phyloP scores from a whole-genome alignment of 2,888 invertebrate species.

The Hermaeophaga mercurialis region DNA sequence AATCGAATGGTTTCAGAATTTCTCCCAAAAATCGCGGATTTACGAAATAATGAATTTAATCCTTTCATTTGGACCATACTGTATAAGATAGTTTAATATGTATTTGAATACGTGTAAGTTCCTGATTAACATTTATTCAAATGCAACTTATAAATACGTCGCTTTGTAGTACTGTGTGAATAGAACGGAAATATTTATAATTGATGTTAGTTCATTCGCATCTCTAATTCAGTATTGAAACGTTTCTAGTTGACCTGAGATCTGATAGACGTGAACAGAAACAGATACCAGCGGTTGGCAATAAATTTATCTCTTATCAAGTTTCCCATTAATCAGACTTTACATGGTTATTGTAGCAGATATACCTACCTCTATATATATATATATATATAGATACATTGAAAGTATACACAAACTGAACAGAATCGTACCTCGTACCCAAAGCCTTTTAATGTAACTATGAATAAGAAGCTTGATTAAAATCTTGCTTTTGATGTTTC shows the following conservation, averaged over 20 bases:
- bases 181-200: not conserved
- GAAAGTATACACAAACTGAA: conserved; percentile 6
- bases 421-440: conserved; percentile 2
- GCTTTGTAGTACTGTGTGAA: no score
- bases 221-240: conserved; percentile 46
- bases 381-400: no score
- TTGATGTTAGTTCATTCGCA: conserved; percentile 15
- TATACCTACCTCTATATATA: no score
- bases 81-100: no score
- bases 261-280: conserved; percentile 47
- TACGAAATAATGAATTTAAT: no score
- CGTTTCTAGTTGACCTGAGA: conserved; percentile 44
- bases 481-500: not conserved
- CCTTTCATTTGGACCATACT: no score
- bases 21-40: no score
- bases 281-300: conserved; percentile 44
- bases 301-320: conserved; percentile 46
- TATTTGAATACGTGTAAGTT: no score
- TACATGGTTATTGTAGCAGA: conserved; percentile 22
- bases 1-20: no score
- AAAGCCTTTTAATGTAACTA: no score
- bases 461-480: conserved; percentile 5
- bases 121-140: no score
- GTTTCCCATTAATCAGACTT: conserved; percentile 45
- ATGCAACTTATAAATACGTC: no score